Conservation (phyloP, 2,113 vertebrate species). For the Irena cyanogastra region DNA sequence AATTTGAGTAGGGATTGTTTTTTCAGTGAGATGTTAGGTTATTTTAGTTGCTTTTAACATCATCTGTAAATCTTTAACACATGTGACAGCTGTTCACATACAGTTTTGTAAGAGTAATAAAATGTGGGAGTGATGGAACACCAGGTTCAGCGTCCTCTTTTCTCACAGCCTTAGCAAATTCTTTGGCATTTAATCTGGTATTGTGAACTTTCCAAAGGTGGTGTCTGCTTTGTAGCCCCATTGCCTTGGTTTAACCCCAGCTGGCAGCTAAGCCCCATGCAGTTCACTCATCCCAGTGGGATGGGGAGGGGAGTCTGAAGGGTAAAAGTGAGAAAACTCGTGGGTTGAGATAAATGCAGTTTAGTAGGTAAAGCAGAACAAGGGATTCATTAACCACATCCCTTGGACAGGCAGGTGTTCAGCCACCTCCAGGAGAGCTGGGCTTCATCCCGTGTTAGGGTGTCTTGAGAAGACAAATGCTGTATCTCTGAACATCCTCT, state of each 20-base stretch:
- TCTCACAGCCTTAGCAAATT: neutral
- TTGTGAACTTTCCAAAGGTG: neutral
- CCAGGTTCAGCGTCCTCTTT: neutral
- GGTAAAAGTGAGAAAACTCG: neutral
- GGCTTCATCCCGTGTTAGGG: rapidly evolving
- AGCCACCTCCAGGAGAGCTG: neutral
- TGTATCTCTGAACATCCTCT: neutral
- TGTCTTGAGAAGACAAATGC: neutral
- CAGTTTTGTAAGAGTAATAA: neutral
- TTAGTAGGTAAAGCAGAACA: neutral
- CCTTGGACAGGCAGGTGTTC: neutral
- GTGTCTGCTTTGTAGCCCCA: neutral
- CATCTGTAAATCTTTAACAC: neutral
- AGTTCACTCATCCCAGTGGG: neutral
- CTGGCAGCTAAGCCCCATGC: neutral
- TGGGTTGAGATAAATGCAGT: neutral
- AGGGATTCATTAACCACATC: neutral
- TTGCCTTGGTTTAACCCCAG: neutral
- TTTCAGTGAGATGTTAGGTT: neutral
- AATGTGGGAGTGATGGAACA: neutral
- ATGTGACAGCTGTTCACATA: neutral
- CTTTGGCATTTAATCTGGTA: neutral
- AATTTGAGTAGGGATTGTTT: neutral
- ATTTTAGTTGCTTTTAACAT: neutral
- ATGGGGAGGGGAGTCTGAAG: neutral